Base-by-base conservation (phyloP, 2,888 invertebrate genomes). In the Dicyrtoma fusca region DNA sequence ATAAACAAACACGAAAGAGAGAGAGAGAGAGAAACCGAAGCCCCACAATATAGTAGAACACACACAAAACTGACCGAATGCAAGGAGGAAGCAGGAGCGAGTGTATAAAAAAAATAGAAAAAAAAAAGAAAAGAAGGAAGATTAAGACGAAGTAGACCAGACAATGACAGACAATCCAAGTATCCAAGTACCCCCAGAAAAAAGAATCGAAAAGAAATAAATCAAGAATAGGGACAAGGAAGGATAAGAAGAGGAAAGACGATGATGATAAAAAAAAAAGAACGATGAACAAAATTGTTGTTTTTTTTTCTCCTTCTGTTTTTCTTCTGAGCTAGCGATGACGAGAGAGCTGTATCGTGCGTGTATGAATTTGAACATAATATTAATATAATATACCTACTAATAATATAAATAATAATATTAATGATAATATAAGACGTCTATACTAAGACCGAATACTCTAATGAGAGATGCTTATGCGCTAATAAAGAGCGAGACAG, bases 381-480 rank as follows among this genome's bases (percentile, higher is more conserved):
- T 65, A 62, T 64, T 47, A 65, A 64, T 64, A 49, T 64, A 45
- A 57, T 19, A 57, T 57, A 25, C 23, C 10, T 59, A 69, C 45
- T 61, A 63, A 51, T 63, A 62, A 62, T 66, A 63, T 62, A 61
- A 72, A 53, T 5, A 34, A 61, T 17, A 61, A 44, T 61, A 44
- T 49, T 5, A 34, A 61, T n/a, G 17, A 61, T 17, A 61, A 44
- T 61, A 11, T 49, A 69, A 64, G 49, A 64, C 47, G 64, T 49
- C 49, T 49, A 64, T 34, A 34, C 23, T 64, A 64, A 64, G 64
- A n/a, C 34, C 17, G 13, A 49, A 51, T 61, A 69, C 70, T 73
- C 73, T 73, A 73, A 73, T 73, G 73, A 70, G 73, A 73, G 70
- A 73, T 70, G 74, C 71, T 74, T 72, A 72, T 71, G 74, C 72